phyloP scores from a whole-genome alignment of 2,888 invertebrate species.

The Platycnemis pennipes region DNA sequence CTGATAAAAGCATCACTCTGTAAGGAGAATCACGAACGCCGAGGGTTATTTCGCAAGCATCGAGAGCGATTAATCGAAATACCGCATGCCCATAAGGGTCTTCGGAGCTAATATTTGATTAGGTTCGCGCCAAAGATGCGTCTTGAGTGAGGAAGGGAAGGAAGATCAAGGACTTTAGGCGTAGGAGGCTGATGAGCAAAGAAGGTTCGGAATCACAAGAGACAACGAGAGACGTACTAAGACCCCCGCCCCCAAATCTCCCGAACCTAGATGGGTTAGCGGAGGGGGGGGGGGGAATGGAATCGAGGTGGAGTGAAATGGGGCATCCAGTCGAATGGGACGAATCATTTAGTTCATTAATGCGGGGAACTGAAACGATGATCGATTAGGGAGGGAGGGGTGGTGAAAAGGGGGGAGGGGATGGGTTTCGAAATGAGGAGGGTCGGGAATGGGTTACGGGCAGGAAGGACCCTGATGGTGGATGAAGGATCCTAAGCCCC shows the following conservation, averaged over 20 bases:
- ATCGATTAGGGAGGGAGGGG: constrained; percentile 20
- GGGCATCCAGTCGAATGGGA: constrained; percentile 51
- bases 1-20: too few species aligned
- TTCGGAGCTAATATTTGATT: background rate
- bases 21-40: too few species aligned
- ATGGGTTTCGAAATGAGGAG: background rate
- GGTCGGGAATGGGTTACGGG: background rate
- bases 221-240: background rate
- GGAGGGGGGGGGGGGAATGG: constrained; percentile 24
- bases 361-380: constrained; percentile 15
- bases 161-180: background rate
- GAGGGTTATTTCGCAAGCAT: too few species aligned
- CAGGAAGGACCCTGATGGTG: background rate
- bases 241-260: background rate
- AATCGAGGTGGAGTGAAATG: constrained; percentile 54
- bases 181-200: background rate
- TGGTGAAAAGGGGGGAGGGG: background rate
- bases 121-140: background rate
- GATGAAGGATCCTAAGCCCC: background rate
- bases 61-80: too few species aligned
- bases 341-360: constrained; percentile 60
- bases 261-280: background rate
- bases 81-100: too few species aligned
- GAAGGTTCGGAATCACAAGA: background rate
- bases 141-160: background rate